Conservation (phyloP, 2,113 vertebrate species). For the Protomyctophum bolini region DNA sequence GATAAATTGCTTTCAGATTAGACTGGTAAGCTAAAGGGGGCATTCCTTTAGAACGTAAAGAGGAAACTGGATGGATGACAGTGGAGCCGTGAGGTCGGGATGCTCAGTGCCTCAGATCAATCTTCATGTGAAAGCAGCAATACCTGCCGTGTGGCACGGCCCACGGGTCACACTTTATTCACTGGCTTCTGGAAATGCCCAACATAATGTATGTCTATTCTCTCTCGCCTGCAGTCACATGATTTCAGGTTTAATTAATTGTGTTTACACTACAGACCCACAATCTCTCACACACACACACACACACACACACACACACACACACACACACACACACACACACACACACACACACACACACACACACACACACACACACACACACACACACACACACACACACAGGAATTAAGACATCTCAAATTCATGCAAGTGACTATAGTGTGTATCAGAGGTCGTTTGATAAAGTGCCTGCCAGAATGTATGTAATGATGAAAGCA, state of each 20-base stretch:
- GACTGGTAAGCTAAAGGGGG: constrained; percentile 27
- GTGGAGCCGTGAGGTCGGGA: constrained; percentile 34
- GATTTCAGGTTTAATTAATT: constrained; percentile 17
- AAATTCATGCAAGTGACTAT: constrained; percentile 27
- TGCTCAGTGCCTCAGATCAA: constrained; percentile 12
- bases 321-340: not conserved
- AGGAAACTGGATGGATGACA: constrained; percentile 49
- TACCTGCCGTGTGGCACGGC: constrained; percentile 9
- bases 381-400: not conserved
- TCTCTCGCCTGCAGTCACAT: constrained; percentile 18
- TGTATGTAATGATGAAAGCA: too few relatives aligned
- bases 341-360: not conserved
- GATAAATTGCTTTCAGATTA: constrained; percentile 70
- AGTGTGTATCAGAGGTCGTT: constrained; percentile 11
- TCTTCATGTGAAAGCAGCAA: constrained; percentile 21
- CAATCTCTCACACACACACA: constrained; percentile 4
- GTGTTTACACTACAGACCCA: constrained; percentile 6
- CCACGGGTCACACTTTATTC: constrained; percentile 27
- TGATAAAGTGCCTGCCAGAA: too few relatives aligned
- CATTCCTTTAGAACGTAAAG: constrained; percentile 43
- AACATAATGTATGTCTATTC: constrained; percentile 15
- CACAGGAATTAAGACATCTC: constrained; percentile 31
- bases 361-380: not conserved
- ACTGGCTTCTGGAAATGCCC: constrained; percentile 26
- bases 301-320: too few relatives aligned